Evolutionary conservation across 2,888 invertebrate genomes (phyloP), one percentile per base, ranked within the genome.

Genomic region (Rhagium mordax): DNA sequence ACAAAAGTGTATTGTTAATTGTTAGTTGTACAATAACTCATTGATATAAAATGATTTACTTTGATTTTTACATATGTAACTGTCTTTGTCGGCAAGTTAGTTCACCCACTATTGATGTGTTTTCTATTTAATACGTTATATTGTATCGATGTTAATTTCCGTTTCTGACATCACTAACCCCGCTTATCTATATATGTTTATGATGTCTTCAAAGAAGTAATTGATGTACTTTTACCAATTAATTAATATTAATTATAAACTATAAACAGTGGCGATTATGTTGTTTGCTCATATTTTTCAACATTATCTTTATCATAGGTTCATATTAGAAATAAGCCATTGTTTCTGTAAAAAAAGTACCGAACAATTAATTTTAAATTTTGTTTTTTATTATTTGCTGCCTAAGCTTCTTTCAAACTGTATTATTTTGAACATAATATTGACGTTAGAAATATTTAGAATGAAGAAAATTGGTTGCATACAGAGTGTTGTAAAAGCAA

Each of bases 1-100:
- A 64, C 64, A 64, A 51, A 27, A 51, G 49, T 51, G 51, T 51
- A 64, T 64, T 64, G 64, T 64, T 64, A 64, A 64, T 64, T 64
- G 64, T 64, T 64, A 64, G 64, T 64, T 49, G 18, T 51, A 64
- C 49, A 27, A 51, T 64, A 64, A 64, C 49, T 18, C 27, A 49
- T 18, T 16, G 49, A 49, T 27, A 64, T 18, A 13, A 29, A 49
- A 64, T 51, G 64, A 64, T 49, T 64, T 49, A 64, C 15, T 49
- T 49, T 48, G 2, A 21, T 21, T 64, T 64, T 49, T 64, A 49
- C 49, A 16, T 49, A 15, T 49, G 49, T 51, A 15, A 10, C 8
- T 7, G 24, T 21, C 64, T 64, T 64, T 64, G 64, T 64, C 64
- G 64, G 64, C 21, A n/a, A 24, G 64, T 61, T 48, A 33, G 47